Base-by-base conservation (phyloP, 2,113 vertebrate genomes). In the Delphinus delphis region DNA sequence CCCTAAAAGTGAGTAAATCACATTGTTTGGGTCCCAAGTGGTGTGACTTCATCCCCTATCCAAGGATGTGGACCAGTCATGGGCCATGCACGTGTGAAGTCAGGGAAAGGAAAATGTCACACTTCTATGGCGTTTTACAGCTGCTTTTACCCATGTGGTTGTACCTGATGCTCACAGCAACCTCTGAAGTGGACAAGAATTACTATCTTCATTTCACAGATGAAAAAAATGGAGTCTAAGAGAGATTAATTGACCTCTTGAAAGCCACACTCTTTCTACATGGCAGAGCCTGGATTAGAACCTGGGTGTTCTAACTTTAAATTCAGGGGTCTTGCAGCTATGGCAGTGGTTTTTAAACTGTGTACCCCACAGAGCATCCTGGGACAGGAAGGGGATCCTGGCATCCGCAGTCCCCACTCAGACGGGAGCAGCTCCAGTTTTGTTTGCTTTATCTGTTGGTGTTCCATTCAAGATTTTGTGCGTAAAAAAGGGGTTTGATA, bases 51-150 rank as follows among this genome's bases (percentile, higher is more conserved):
- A 58, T 70, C 41, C 17, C 31, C 11, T 8, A 17, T 25, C 87
- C 80, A 38, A 13, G 36, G 15, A 70, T 2, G 13, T 26, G 74
- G 63, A 20, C 33, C 31, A 11, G 33, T 33, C 36, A 2, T 1
- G 28, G 18, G 25, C 44, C 58, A 3, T 3, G 26, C 55, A 31
- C 1, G 44, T 0, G 38, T 55, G 31, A 58, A 58, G 25, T 21
- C 23, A 10, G 58, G 71, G 18, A 50, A 28, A 70, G 33, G 41
- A 73, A 7, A 13, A 2, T 5, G n/a, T 47, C 71, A 14, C 14
- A 5, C 36, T 47, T 26, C 7, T 0, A 0, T 1, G 62, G 31
- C 26, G 2, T 47, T 67, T 73, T 31, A 18, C 14, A 25, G 33
- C 94, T 76, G 17, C n/a, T 20, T 26, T 67, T 36, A 58, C 28